A percentile compares a stretch with the other conserved stretches of the same genome.
Evolutionary conservation across 2,888 invertebrate genomes (phyloP).

Genomic region (Noctua janthe): DNA sequence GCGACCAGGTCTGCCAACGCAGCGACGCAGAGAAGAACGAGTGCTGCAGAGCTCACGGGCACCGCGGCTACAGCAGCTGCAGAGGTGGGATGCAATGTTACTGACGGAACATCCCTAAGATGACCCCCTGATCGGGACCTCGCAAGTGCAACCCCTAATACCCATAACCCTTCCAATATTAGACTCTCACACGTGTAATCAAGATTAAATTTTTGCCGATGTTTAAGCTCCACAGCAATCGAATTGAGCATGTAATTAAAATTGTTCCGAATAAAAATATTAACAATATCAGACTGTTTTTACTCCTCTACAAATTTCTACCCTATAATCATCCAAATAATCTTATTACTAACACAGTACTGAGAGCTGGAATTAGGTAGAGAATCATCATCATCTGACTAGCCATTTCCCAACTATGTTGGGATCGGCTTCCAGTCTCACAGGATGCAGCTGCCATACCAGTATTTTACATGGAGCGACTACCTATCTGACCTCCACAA

Average conservation of each 20-base stretch:
- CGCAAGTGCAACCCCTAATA: no score
- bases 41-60: slow-evolving; percentile 45
- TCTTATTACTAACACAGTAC: neutral
- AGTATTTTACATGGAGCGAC: no score
- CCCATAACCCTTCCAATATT: neutral
- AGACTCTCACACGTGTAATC: neutral
- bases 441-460: no score
- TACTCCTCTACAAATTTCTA: neutral
- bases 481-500: no score
- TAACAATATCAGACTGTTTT: neutral
- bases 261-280: slow-evolving; percentile 12
- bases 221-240: no score
- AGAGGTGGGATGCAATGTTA: slow-evolving; percentile 15
- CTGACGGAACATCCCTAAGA: slow-evolving; percentile 5
- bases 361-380: neutral
- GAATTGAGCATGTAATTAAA: neutral
- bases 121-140: neutral
- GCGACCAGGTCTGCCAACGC: slow-evolving; percentile 42
- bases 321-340: neutral
- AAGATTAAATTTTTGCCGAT: neutral
- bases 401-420: neutral
- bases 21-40: slow-evolving; percentile 3
- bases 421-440: no score
- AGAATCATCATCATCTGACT: neutral
- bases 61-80: slow-evolving; percentile 9